A percentile compares a stretch with the other conserved stretches of the same genome.
These are phyloP conservation scores for Sterrhoptilus dennistouni DNA, from an alignment of 2,113 vertebrate species.

Conservation along the genomic window DNA sequence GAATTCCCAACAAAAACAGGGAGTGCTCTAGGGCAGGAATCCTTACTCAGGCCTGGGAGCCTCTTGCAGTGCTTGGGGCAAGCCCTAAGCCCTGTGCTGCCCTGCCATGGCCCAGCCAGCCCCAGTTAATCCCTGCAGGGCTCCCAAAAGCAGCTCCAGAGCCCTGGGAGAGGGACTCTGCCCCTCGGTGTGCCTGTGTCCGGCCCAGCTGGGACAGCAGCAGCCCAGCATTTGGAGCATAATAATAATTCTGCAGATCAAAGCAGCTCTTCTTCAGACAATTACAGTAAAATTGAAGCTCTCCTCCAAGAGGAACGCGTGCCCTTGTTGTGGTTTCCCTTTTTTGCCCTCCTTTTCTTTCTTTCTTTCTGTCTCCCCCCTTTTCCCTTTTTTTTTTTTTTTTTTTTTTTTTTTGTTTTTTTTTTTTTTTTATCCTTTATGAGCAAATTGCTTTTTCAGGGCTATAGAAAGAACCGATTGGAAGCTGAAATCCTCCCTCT, in stretches of 20 bases:
- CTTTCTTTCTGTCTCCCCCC: not conserved
- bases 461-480: slow-evolving; percentile 76
- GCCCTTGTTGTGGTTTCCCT: slow-evolving; percentile 72
- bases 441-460: slow-evolving; percentile 82
- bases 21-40: not conserved
- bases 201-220: slow-evolving; percentile 73
- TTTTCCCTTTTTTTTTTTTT: not conserved
- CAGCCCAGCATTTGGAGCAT: slow-evolving; percentile 51
- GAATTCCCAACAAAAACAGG: accelerated
- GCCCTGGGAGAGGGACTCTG: not conserved
- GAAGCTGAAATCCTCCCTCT: slow-evolving; percentile 78
- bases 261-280: slow-evolving; percentile 79
- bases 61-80: not conserved
- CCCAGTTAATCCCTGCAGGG: accelerated
- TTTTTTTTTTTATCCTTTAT: slow-evolving; percentile 70
- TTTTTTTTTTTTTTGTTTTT: slow-evolving; percentile 46
- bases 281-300: slow-evolving; percentile 81
- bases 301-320: slow-evolving; percentile 73
- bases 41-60: accelerated
- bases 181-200: not conserved
- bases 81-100: not conserved
- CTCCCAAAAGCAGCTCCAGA: not conserved
- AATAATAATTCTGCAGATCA: slow-evolving; percentile 80
- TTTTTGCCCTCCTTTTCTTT: slow-evolving; percentile 54
- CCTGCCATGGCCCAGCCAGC: not conserved